Base-by-base conservation (phyloP, 2,888 invertebrate species). In the Machimus rusticus region DNA sequence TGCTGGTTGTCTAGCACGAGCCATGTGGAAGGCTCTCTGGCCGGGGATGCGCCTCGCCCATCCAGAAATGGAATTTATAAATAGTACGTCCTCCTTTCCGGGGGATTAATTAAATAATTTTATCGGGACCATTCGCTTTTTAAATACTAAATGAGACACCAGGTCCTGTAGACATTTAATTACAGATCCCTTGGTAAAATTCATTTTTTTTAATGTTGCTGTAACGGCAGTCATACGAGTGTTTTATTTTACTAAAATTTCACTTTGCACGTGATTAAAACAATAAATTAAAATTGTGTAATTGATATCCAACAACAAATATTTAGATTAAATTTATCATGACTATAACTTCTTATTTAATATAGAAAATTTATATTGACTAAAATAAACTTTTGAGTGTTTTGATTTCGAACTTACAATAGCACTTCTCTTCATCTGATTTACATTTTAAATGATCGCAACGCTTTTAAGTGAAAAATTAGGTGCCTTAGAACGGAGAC, bases 31-130 rank as follows among this genome's bases (percentile, higher is more conserved):
- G 23, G 1, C 23, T 57, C 23, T 57, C 23, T 57, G 57, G 19
- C 9, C 19, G 9, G 57, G 57, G 57, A 34, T 34, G 43, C 28
- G 43, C 55, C 76, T 31, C 55, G 74, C 78, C 78, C 55, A 74
- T 31, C 79, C 74, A 55, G 87, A 87, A 87, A 88, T 87, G 87
- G 88, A 88, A 88, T 88, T 87, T 88, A 87, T 88, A 88, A 88
- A 82, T 79, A 88, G 88, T 79, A 46, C 66, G 66, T 12, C 66
- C 66, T 66, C 66, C 66, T 66, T 66, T 66, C 66, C 28, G 66
- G 66, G 66, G 66, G 66, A 66, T 66, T 66, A 66, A 66, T 66
- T 66, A 66, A 66, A 66, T 66, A 66, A 66, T 66, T 66, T 66
- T 66, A 66, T 66, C 66, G 66, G 66, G 28, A 66, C 66, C 66